phyloP scores from a whole-genome alignment of 1,140 invertebrate species.

The Drosophila insularis region DNA sequence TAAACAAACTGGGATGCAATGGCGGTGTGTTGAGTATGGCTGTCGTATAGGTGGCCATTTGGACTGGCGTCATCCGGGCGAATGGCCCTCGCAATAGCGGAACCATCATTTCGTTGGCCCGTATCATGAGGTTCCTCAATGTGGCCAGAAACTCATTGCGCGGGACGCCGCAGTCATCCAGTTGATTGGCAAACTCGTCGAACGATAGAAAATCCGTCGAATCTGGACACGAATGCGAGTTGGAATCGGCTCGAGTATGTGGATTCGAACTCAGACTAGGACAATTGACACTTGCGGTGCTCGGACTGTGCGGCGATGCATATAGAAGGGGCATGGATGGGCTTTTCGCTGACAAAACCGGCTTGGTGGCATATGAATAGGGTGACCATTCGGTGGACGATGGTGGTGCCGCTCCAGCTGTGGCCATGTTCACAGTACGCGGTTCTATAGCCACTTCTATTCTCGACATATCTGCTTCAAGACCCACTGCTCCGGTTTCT shows the following conservation, averaged over 20 bases:
- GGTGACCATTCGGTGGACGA: constrained; percentile 18
- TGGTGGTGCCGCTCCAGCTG: not conserved
- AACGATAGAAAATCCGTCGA: constrained; percentile 28
- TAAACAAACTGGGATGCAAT: constrained; percentile 56
- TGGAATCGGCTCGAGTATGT: no score
- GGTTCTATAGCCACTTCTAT: not conserved
- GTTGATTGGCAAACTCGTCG: constrained; percentile 45
- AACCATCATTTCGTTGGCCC: constrained; percentile 52
- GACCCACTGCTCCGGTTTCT: no score
- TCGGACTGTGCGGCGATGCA: not conserved
- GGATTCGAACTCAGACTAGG: not conserved
- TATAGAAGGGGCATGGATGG: not conserved
- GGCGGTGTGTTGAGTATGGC: constrained; percentile 43
- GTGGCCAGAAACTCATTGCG: constrained; percentile 52
- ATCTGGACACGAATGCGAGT: not conserved
- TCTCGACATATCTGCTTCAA: no score
- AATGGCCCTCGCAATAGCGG: constrained; percentile 46
- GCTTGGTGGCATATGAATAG: constrained; percentile 25
- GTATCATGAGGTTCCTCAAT: constrained; percentile 49
- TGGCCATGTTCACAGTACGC: not conserved
- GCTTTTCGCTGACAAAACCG: not conserved
- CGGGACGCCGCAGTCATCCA: constrained; percentile 25
- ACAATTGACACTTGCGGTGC: not conserved
- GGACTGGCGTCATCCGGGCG: constrained; percentile 37
- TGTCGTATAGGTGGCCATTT: constrained; percentile 55